Base-by-base conservation (phyloP, 2,888 invertebrate species). In the Dasypolia templi region DNA sequence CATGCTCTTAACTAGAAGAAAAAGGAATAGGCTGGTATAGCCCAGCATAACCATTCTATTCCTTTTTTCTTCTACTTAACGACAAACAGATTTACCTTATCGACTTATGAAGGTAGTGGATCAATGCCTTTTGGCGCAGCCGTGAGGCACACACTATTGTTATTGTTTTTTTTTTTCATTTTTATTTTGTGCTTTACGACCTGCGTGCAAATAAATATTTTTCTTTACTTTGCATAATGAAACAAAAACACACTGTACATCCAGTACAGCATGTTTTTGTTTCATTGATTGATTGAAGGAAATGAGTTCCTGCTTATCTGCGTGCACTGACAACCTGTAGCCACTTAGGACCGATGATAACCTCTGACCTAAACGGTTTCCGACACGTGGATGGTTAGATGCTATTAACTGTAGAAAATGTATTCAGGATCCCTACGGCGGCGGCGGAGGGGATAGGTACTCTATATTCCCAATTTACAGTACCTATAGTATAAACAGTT, bases 211-310 rank as follows among this genome's bases (percentile, higher is more conserved):
- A n/a, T n/a, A n/a, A n/a, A n/a, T n/a, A n/a, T n/a, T n/a, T n/a
- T n/a, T n/a, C n/a, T n/a, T n/a, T n/a, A n/a, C n/a, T n/a, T n/a
- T n/a, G n/a, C n/a, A n/a, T n/a, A 11, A 49, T 3, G 4, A 46
- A 73, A 59, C 35, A 49, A 65, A 22, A 77, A 67, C 78, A 67
- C 17, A 32, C 64, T 62, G 68, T 81, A 64, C n/a, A n/a, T n/a
- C n/a, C n/a, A n/a, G n/a, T n/a, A n/a, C n/a, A n/a, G n/a, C n/a
- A n/a, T n/a, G n/a, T n/a, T n/a, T n/a, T n/a, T n/a, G n/a, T n/a
- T n/a, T n/a, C n/a, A n/a, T n/a, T n/a, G n/a, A n/a, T 66, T 79
- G 65, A 83, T 81, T 69, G 79, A 66, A 72, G 83, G 62, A 66
- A 83, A 81, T 44, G 42, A 83, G 51, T 63, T 77, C 61, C 51